These are phyloP conservation scores for Pygmarrhopalites habei DNA, from an alignment of 1,140 invertebrate species.

Conservation along the genomic window DNA sequence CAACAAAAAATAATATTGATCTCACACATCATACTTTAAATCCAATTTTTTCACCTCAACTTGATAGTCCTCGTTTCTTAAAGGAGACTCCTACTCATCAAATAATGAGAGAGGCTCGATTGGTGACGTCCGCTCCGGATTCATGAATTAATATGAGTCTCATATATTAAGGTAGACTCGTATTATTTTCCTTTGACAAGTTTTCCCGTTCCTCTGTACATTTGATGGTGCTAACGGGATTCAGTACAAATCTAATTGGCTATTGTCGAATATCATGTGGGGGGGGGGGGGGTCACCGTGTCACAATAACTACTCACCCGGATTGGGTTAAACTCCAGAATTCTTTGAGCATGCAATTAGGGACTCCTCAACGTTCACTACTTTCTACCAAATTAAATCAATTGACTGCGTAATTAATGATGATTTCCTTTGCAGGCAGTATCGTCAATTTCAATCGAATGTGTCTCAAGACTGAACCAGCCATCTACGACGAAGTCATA, in stretches of 20 bases:
- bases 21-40: too few relatives aligned
- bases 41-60: background rate
- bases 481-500: background rate
- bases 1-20: too few relatives aligned
- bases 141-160: too few relatives aligned
- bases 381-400: background rate
- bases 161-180: too few relatives aligned
- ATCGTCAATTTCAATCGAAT: background rate
- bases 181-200: too few relatives aligned
- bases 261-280: too few relatives aligned
- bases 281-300: background rate
- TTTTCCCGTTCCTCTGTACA: too few relatives aligned
- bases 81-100: background rate
- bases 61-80: background rate
- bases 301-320: background rate
- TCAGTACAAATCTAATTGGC: too few relatives aligned
- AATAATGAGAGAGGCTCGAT: background rate
- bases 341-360: background rate
- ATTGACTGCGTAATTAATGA: background rate
- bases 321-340: background rate
- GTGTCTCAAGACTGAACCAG: background rate
- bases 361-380: background rate
- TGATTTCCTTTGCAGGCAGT: background rate
- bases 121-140: too few relatives aligned
- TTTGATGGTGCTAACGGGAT: too few relatives aligned